Evolutionary conservation across 2,797 vertebrate genomes (phyloP).

Genomic region (Hydrolagus colliei): DNA sequence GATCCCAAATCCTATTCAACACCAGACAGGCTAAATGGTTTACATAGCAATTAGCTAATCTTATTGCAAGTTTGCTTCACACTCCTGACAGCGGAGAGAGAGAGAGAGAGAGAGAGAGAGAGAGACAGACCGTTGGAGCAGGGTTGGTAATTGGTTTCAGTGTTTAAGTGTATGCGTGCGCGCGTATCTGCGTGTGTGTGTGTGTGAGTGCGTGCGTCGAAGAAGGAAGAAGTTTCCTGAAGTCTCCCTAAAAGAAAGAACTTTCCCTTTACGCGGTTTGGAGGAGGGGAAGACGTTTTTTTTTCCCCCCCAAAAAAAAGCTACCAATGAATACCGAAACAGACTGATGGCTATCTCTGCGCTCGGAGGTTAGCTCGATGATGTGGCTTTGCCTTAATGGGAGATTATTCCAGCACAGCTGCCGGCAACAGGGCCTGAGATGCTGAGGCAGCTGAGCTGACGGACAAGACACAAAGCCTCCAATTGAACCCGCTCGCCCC

Average conservation of each 20-base stretch:
- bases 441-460: constrained; percentile 9
- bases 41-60: constrained; percentile 26
- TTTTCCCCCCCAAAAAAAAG: neutral
- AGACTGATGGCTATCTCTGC: neutral
- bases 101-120: too few species aligned
- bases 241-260: neutral
- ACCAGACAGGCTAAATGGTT: constrained; percentile 25
- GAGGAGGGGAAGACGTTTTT: neutral
- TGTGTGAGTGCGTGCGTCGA: constrained; percentile 56
- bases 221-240: constrained; percentile 35
- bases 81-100: neutral
- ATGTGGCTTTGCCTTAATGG: neutral
- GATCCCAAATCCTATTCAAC: constrained; percentile 2
- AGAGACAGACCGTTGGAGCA: neutral
- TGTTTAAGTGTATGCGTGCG: constrained; percentile 53
- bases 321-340: neutral
- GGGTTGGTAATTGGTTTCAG: constrained; percentile 48
- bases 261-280: neutral
- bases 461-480: constrained; percentile 1
- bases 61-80: constrained; percentile 11
- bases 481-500: neutral
- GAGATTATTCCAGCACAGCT: neutral
- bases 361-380: neutral
- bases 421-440: neutral
- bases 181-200: constrained; percentile 22